Evolutionary conservation across 2,888 invertebrate species (phyloP).

Genomic region (Drosophila macrothrix): DNA sequence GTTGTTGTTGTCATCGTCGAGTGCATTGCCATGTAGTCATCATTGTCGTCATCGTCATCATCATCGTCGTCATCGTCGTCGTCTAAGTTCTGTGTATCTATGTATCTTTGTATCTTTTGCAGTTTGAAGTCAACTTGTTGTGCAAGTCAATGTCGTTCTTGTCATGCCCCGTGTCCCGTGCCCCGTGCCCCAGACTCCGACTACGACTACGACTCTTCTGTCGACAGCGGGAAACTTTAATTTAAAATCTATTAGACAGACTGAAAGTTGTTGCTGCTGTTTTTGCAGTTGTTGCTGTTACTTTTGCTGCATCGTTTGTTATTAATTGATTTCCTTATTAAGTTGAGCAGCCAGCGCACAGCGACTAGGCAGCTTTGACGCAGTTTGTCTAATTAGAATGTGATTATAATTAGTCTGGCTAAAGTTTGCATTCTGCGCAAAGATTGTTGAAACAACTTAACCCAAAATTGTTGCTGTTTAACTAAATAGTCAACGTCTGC

Average conservation of each 20-base stretch:
- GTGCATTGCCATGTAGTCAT: constrained; percentile 77
- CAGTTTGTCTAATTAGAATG: constrained; percentile 76
- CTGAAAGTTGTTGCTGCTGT: constrained; percentile 42
- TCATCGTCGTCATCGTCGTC: constrained; percentile 9
- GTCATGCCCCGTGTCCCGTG: neutral
- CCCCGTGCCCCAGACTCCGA: neutral
- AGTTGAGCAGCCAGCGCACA: constrained; percentile 47
- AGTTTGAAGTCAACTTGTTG: constrained; percentile 72
- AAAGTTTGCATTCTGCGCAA: constrained; percentile 28
- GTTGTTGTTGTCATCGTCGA: constrained; percentile 51
- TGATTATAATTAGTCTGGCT: constrained; percentile 75
- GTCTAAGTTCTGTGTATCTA: constrained; percentile 53
- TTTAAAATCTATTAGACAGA: constrained; percentile 75
- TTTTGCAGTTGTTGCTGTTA: constrained; percentile 25
- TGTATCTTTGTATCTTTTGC: constrained; percentile 55
- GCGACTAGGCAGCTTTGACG: constrained; percentile 53
- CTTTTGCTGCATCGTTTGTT: constrained; percentile 67
- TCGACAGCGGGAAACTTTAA: constrained; percentile 72
- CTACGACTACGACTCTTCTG: constrained; percentile 28
- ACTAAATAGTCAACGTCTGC: constrained; percentile 19
- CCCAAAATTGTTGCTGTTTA: constrained; percentile 15
- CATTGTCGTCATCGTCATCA: constrained; percentile 47
- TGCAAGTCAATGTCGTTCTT: constrained; percentile 69
- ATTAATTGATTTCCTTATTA: constrained; percentile 81
- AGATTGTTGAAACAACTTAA: constrained; percentile 1